phyloP scores from a whole-genome alignment of 2,113 vertebrate species.

The Cichladusa arquata region DNA sequence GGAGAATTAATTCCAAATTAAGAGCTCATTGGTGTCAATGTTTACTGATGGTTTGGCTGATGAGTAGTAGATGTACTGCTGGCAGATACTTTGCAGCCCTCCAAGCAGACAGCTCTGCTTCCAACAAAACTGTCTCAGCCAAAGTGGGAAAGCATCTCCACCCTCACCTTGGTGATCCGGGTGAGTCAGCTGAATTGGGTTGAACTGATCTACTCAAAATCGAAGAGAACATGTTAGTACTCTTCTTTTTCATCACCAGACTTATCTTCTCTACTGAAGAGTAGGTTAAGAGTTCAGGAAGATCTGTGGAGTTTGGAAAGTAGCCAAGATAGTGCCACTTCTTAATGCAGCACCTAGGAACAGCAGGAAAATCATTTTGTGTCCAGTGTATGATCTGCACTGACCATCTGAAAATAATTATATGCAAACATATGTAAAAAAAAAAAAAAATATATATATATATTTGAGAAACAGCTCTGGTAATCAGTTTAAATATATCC shows the following conservation, averaged over 20 bases:
- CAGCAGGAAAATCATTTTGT: neutral
- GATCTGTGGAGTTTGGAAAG: neutral
- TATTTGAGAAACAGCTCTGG: neutral
- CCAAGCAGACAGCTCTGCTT: neutral
- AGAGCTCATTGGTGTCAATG: neutral
- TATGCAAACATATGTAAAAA: too few relatives aligned
- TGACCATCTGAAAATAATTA: neutral
- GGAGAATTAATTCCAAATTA: neutral
- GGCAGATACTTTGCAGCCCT: neutral
- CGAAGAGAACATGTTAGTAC: neutral
- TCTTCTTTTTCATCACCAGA: slow-evolving; percentile 37
- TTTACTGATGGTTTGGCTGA: neutral
- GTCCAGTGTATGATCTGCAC: neutral
- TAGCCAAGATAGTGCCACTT: neutral
- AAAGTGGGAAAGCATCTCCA: neutral
- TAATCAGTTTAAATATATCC: neutral
- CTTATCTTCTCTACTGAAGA: neutral
- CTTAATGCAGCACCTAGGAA: neutral
- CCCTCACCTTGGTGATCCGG: neutral
- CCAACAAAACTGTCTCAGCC: neutral
- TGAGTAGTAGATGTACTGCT: neutral
- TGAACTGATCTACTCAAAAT: neutral
- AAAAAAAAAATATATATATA: too few relatives aligned
- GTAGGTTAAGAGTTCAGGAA: slow-evolving; percentile 25
- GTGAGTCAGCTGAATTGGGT: neutral